A percentile compares a stretch with the other conserved stretches of the same genome.
Conservation (phyloP, 2,797 vertebrate genomes). For the Sebastes cheni region DNA sequence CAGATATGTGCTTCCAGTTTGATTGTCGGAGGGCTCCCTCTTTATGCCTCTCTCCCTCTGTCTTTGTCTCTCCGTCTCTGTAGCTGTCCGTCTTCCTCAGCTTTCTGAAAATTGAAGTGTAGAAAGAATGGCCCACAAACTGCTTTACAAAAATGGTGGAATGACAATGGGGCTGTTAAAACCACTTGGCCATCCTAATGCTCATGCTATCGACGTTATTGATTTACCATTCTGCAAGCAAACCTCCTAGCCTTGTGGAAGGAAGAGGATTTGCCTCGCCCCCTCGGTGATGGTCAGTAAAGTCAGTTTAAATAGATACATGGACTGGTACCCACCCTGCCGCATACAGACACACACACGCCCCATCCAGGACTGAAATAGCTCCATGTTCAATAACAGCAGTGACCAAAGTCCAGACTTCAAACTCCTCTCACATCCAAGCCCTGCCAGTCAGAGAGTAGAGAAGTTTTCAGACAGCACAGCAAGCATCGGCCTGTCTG, state of each 20-base stretch:
- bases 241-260: constrained; percentile 45
- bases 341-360: background rate
- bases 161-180: constrained; percentile 75
- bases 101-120: constrained; percentile 56
- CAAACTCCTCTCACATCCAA: constrained; percentile 57
- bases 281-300: constrained; percentile 50
- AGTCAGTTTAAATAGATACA: constrained; percentile 60
- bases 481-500: constrained; percentile 41
- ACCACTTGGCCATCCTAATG: constrained; percentile 75
- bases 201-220: constrained; percentile 76
- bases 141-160: constrained; percentile 64
- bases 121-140: constrained; percentile 57
- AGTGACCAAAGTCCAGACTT: constrained; percentile 53
- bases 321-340: background rate
- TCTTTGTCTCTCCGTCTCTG: constrained; percentile 44
- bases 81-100: constrained; percentile 57
- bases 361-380: constrained; percentile 24
- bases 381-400: constrained; percentile 38
- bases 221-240: constrained; percentile 78
- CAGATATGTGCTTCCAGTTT: constrained; percentile 60
- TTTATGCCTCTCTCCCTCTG: constrained; percentile 31
- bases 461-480: constrained; percentile 39
- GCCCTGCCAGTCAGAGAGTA: constrained; percentile 34
- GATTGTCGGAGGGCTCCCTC: constrained; percentile 36
- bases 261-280: constrained; percentile 23